Conservation (phyloP, 2,888 invertebrate species). For the Alloplasta piceator region DNA sequence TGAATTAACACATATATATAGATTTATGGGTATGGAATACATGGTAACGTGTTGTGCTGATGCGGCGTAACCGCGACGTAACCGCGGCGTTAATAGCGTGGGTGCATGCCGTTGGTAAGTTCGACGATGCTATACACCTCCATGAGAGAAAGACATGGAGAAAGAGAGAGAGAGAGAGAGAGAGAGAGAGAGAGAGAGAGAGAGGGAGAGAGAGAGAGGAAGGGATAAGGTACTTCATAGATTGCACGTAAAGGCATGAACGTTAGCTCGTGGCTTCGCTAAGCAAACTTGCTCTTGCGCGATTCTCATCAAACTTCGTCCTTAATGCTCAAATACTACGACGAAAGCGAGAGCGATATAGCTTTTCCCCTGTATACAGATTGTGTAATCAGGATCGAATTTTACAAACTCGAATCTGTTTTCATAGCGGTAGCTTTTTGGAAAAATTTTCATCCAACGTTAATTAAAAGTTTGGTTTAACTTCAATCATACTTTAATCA, state of each 20-base stretch:
- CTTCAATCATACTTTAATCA: too few relatives aligned
- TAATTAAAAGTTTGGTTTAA: too few relatives aligned
- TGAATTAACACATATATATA: constrained; percentile 16
- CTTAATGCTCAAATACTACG: constrained; percentile 15
- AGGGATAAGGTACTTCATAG: neutral
- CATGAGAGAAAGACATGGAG: neutral
- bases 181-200: neutral
- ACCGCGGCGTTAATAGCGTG: constrained; percentile 72
- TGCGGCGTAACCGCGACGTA: constrained; percentile 69
- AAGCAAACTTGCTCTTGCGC: constrained; percentile 30
- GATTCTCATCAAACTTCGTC: constrained; percentile 47
- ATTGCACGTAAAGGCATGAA: constrained; percentile 45
- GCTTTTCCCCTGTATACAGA: neutral
- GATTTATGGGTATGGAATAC: constrained; percentile 24
- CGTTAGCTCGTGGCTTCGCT: constrained; percentile 6
- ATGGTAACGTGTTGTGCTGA: constrained; percentile 42
- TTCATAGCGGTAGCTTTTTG: too few relatives aligned
- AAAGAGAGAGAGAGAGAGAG: neutral
- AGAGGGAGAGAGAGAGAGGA: too few relatives aligned
- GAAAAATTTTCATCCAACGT: too few relatives aligned
- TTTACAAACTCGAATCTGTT: neutral
- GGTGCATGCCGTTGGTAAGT: constrained; percentile 62
- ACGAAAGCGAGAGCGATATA: neutral
- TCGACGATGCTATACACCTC: constrained; percentile 42
- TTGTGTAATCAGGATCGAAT: constrained; percentile 6